Evolutionary conservation across 2,113 vertebrate species (phyloP).

Genomic region (Myiozetetes cayanensis): DNA sequence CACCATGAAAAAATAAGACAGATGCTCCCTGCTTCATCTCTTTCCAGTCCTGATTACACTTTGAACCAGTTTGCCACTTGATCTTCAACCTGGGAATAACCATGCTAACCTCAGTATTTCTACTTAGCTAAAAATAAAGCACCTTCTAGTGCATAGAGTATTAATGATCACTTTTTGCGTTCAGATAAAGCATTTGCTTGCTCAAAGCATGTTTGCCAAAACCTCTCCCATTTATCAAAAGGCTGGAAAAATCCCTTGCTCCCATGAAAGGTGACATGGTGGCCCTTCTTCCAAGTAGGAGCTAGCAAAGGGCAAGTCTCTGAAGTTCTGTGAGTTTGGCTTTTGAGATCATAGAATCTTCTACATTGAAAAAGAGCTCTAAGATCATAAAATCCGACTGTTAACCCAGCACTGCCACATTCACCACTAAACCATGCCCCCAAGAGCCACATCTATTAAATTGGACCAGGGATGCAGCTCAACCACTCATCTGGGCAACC

Average conservation of each 20-base stretch:
- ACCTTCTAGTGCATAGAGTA: not conserved
- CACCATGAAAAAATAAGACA: not conserved
- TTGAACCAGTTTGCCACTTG: slow-evolving; percentile 42
- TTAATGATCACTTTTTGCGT: not conserved
- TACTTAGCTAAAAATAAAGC: slow-evolving; percentile 27
- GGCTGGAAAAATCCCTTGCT: not conserved
- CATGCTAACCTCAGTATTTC: slow-evolving; percentile 1
- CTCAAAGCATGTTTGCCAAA: not conserved
- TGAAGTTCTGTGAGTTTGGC: not conserved
- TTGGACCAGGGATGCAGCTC: not conserved
- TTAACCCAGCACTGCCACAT: not conserved
- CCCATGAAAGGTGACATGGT: not conserved
- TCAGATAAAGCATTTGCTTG: not conserved
- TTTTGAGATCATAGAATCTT: not conserved
- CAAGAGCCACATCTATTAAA: not conserved
- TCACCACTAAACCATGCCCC: not conserved
- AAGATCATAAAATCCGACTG: not conserved
- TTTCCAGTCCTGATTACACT: slow-evolving; percentile 14
- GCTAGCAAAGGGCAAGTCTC: not conserved
- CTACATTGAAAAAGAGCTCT: not conserved
- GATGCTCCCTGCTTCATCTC: not conserved
- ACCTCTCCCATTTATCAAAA: not conserved
- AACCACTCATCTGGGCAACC: rapidly evolving
- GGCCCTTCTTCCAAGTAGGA: not conserved
- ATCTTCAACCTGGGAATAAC: slow-evolving; percentile 43